Conservation (phyloP, 2,113 vertebrate genomes). For the Syngnathus scovelli region DNA sequence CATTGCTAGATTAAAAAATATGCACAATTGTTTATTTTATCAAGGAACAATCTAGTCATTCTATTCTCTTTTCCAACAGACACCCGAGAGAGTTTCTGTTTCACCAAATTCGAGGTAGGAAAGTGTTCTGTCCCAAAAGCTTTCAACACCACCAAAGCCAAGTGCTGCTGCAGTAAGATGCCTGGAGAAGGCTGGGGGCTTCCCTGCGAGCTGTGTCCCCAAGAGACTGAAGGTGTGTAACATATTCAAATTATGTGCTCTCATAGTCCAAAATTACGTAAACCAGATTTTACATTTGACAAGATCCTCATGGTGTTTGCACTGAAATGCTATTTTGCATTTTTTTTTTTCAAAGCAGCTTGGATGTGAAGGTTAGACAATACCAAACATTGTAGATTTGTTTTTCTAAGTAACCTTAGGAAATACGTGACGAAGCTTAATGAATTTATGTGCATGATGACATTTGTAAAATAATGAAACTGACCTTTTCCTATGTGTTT, state of each 20-base stretch:
- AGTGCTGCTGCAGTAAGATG: conserved; percentile 92
- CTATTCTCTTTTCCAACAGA: conserved; percentile 63
- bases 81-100: conserved; percentile 89
- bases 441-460: not conserved
- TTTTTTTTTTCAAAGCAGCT: too few relatives aligned
- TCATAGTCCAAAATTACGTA: not conserved
- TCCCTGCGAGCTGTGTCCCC: conserved; percentile 90
- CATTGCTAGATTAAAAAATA: not conserved
- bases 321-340: too few relatives aligned
- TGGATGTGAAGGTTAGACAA: not conserved
- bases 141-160: conserved; percentile 88
- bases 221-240: conserved; percentile 77
- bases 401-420: not conserved
- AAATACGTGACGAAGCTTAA: not conserved
- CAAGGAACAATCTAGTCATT: not conserved
- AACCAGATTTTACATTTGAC: not conserved
- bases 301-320: too few relatives aligned
- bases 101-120: conserved; percentile 84
- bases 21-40: not conserved
- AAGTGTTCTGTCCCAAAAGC: conserved; percentile 87
- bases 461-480: conserved; percentile 10
- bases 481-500: conserved; percentile 12
- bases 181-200: conserved; percentile 90
- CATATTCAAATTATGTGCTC: conserved; percentile 3
- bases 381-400: not conserved